Percentiles rank a stretch among this genome's conserved stretches.
These are phyloP conservation scores for Branchipolynoe longqiensis DNA, from an alignment of 2,888 invertebrate genomes.

Conservation along the genomic window DNA sequence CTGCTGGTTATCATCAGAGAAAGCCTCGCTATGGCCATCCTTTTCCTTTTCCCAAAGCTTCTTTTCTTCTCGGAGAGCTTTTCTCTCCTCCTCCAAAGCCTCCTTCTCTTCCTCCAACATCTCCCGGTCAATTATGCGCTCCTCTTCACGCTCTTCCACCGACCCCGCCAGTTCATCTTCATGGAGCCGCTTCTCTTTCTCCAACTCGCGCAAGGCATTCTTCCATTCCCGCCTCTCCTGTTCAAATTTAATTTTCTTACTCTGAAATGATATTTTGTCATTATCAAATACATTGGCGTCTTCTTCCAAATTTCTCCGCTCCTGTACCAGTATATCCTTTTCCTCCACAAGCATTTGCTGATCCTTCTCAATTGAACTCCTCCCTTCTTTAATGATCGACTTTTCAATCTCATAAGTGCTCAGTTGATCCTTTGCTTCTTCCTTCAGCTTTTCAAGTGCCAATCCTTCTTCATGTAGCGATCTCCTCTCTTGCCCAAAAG, in stretches of 20 bases:
- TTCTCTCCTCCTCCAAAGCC: neutral
- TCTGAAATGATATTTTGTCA: neutral
- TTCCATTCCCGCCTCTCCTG: neutral
- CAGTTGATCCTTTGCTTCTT: neutral
- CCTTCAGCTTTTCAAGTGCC: neutral
- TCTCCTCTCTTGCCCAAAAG: neutral
- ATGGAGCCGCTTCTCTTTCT: neutral
- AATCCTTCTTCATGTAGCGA: neutral
- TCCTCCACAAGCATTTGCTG: neutral
- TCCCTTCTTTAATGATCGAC: neutral
- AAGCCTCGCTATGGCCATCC: neutral
- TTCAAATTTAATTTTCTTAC: conserved; percentile 2
- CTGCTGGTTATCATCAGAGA: neutral
- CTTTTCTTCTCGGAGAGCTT: too few species aligned
- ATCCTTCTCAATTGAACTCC: neutral
- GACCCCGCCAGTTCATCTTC: neutral
- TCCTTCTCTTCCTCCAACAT: neutral
- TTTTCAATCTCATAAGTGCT: neutral
- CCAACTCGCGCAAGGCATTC: neutral
- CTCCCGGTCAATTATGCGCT: too few species aligned
- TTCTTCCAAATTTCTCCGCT: neutral
- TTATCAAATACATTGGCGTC: too few species aligned
- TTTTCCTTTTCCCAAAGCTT: neutral
- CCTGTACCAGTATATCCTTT: neutral
- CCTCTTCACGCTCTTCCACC: neutral